Conservation (phyloP, 2,113 vertebrate genomes). For the Tricholaema leucomelas region DNA sequence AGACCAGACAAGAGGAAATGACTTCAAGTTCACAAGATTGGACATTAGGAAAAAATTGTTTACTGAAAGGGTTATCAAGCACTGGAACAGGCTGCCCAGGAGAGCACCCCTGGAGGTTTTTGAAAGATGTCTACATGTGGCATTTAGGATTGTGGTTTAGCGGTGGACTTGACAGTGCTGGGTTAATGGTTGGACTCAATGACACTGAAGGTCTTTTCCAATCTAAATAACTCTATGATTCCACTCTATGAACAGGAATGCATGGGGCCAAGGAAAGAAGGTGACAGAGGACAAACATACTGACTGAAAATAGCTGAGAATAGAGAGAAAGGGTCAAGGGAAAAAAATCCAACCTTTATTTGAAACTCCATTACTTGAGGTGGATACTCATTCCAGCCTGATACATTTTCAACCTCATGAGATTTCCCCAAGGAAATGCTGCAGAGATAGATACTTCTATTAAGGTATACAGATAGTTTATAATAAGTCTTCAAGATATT, state of each 20-base stretch:
- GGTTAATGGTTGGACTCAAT: not conserved
- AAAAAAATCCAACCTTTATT: not conserved
- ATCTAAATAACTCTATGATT: not conserved
- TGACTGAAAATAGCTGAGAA: not conserved
- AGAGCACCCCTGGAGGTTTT: not conserved
- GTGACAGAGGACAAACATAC: not conserved
- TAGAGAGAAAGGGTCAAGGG: not conserved
- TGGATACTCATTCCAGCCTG: not conserved
- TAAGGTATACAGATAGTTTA: not conserved
- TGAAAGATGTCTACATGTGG: not conserved
- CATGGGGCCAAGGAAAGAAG: not conserved
- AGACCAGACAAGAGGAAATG: not conserved
- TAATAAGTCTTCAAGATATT: not conserved
- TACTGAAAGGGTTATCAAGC: not conserved
- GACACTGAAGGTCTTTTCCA: not conserved
- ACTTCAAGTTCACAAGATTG: not conserved
- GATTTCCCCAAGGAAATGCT: conserved; percentile 19
- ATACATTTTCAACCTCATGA: not conserved
- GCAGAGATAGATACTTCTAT: conserved; percentile 6
- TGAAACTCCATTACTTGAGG: conserved; percentile 7
- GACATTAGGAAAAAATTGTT: not conserved
- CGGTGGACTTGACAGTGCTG: not conserved
- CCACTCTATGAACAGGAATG: not conserved
- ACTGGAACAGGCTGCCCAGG: not conserved
- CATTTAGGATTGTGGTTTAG: not conserved